These are phyloP conservation scores for Myotis myotis DNA, from an alignment of 2,797 vertebrate genomes.

Conservation along the genomic window DNA sequence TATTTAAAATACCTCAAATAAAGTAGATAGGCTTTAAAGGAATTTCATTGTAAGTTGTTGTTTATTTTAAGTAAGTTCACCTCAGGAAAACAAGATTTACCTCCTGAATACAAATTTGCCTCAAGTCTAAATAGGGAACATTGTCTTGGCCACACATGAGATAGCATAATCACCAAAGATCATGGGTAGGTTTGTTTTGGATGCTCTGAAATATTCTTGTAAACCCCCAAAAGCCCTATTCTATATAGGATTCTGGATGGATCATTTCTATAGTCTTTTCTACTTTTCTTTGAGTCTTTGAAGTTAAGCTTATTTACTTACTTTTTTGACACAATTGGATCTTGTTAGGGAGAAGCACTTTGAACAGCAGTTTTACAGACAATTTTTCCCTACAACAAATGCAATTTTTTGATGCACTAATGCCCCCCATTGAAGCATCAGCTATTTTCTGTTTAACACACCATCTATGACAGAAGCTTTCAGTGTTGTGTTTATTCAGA, in stretches of 20 bases:
- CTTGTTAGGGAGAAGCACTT: background rate
- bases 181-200: background rate
- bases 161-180: background rate
- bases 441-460: background rate
- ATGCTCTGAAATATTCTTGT: background rate
- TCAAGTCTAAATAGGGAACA: background rate
- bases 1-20: background rate
- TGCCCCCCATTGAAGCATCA: background rate
- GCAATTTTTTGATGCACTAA: background rate
- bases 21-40: too few species aligned
- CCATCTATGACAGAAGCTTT: background rate
- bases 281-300: background rate
- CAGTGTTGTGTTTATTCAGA: constrained; percentile 25
- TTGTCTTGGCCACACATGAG: background rate
- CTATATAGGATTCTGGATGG: background rate
- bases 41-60: background rate
- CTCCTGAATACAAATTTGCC: background rate
- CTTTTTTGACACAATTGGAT: constrained; percentile 1
- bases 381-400: background rate
- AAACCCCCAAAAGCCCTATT: background rate
- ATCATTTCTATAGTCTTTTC: constrained; percentile 7
- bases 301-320: background rate
- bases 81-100: background rate
- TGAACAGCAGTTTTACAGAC: background rate
- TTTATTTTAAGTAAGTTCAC: background rate